phyloP scores from a whole-genome alignment of 2,888 invertebrate species.

The Nyleta sp. region DNA sequence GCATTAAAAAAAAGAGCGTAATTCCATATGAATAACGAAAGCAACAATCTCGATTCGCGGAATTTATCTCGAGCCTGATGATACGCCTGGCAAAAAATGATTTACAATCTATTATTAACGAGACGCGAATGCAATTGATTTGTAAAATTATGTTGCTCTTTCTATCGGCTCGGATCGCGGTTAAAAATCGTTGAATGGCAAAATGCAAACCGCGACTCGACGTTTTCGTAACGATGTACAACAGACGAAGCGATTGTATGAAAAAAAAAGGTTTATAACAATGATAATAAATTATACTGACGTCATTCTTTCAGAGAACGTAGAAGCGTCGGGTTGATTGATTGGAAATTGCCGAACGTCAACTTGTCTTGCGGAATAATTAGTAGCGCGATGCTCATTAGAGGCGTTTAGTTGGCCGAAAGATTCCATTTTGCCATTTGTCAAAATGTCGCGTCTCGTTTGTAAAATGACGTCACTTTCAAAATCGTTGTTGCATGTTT shows the following conservation, averaged over 20 bases:
- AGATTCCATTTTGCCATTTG: no score
- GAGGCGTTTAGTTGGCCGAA: neutral
- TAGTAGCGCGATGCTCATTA: slow-evolving; percentile 1
- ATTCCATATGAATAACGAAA: slow-evolving; percentile 48
- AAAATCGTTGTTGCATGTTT: no score
- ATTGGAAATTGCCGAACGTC: slow-evolving; percentile 48
- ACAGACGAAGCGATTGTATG: neutral
- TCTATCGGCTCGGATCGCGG: slow-evolving; percentile 27
- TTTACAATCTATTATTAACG: slow-evolving; percentile 53
- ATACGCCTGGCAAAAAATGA: slow-evolving; percentile 54
- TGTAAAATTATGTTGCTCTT: slow-evolving; percentile 30
- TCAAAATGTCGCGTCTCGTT: no score
- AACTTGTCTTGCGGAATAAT: neutral
- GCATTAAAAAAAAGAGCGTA: slow-evolving; percentile 32
- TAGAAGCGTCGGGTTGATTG: slow-evolving; percentile 26
- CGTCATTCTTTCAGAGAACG: slow-evolving; percentile 19
- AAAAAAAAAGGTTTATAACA: slow-evolving; percentile 21
- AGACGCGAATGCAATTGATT: slow-evolving; percentile 38
- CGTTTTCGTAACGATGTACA: slow-evolving; percentile 16
- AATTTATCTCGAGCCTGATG: slow-evolving; percentile 40
- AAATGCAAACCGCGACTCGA: slow-evolving; percentile 10
- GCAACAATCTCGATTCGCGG: slow-evolving; percentile 35
- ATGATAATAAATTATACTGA: slow-evolving; percentile 49
- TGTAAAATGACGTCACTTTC: no score
- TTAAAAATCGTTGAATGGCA: slow-evolving; percentile 22